These are phyloP conservation scores for Chromoteleia sp. DNA, from an alignment of 2,888 invertebrate genomes.

Conservation along the genomic window DNA sequence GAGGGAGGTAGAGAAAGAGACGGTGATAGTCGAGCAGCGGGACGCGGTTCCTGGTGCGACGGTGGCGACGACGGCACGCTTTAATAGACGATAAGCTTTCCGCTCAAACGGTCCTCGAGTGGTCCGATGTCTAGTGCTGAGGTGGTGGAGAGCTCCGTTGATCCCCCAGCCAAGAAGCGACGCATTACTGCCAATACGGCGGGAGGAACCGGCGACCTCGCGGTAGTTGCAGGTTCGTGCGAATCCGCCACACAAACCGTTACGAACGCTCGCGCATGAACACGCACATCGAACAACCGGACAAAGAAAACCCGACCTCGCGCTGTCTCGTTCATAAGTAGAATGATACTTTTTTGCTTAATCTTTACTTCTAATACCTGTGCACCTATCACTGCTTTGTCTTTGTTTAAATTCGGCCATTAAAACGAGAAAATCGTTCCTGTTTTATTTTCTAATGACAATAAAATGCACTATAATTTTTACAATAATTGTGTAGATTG, in stretches of 20 bases:
- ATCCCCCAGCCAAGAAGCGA: constrained; percentile 96
- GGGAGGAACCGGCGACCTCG: constrained; percentile 81
- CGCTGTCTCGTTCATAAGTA: background rate
- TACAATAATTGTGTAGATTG: too few species aligned
- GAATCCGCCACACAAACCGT: background rate
- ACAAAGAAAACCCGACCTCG: background rate
- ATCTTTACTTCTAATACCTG: background rate
- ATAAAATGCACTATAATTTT: too few species aligned
- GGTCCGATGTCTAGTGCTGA: constrained; percentile 97
- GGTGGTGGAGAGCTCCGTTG: constrained; percentile 95
- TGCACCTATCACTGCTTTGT: background rate
- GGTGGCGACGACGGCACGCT: constrained; percentile 42
- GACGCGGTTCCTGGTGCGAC: constrained; percentile 40
- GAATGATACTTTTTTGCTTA: background rate
- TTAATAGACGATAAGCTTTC: constrained; percentile 58
- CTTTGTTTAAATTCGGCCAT: too few species aligned
- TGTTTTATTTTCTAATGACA: too few species aligned
- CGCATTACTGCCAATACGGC: constrained; percentile 87
- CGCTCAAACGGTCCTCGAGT: constrained; percentile 80
- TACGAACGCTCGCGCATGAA: background rate
- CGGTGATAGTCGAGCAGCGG: constrained; percentile 9
- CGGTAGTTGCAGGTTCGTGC: constrained; percentile 76
- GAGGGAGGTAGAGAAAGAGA: background rate
- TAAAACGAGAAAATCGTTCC: too few species aligned
- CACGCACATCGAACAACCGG: background rate